These are phyloP conservation scores for Cacoxenus indagator DNA, from an alignment of 2,888 invertebrate genomes.

Conservation along the genomic window DNA sequence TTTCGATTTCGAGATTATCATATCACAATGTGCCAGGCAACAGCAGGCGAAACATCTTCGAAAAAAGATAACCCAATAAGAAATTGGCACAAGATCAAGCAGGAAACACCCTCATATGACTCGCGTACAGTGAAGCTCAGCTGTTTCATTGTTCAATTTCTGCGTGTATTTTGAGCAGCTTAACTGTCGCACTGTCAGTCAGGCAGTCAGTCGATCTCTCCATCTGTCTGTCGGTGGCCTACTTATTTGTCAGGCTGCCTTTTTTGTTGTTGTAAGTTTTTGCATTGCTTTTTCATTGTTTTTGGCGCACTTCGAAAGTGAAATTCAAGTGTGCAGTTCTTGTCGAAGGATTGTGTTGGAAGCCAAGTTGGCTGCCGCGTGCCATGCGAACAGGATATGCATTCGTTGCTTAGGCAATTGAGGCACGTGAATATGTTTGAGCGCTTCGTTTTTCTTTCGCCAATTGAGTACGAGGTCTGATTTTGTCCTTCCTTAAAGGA, in stretches of 20 bases:
- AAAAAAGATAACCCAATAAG: conserved; percentile 35
- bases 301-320: conserved; percentile 49
- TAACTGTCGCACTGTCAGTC: not conserved
- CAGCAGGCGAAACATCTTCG: conserved; percentile 32
- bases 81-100: conserved; percentile 7
- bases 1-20: conserved; percentile 63
- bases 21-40: conserved; percentile 32
- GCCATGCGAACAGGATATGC: not conserved
- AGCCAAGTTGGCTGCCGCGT: conserved; percentile 36
- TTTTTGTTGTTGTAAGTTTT: conserved; percentile 5
- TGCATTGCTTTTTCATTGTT: not conserved
- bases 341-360: not conserved
- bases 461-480: not conserved
- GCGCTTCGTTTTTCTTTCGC: not conserved
- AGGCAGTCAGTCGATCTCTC: not conserved
- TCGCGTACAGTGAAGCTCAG: conserved; percentile 38
- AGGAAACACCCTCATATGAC: not conserved
- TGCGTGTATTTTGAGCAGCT: not conserved
- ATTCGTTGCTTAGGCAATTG: not conserved
- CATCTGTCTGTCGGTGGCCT: conserved; percentile 37
- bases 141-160: not conserved
- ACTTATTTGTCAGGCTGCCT: conserved; percentile 35
- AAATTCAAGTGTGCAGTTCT: conserved; percentile 41
- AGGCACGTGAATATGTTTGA: conserved; percentile 16
- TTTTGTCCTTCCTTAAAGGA: not conserved